Percentiles rank a stretch among this genome's conserved stretches.
Conservation (phyloP, 2,113 vertebrate species). For the Percina caprodes region DNA sequence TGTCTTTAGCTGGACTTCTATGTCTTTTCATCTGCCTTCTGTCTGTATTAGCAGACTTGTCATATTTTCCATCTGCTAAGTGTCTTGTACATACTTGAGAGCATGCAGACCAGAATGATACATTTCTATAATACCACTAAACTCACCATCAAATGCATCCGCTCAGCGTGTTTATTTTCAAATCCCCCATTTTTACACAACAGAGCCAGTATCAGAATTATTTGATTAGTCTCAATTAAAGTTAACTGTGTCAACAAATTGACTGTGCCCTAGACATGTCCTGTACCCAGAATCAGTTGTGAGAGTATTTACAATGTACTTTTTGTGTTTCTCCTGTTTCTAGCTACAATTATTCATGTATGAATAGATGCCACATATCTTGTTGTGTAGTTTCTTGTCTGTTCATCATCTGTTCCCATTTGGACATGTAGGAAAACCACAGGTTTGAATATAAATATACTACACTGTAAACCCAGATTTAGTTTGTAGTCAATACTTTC, state of each 20-base stretch:
- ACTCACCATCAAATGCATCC: background rate
- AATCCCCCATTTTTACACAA: background rate
- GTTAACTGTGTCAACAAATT: background rate
- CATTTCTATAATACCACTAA: background rate
- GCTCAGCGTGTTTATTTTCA: background rate
- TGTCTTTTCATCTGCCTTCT: constrained; percentile 37
- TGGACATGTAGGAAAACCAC: background rate
- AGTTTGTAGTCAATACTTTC: too few species aligned
- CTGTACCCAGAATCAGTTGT: background rate
- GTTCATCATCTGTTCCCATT: background rate
- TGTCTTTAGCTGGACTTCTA: background rate
- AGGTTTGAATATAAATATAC: background rate
- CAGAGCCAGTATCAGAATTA: background rate
- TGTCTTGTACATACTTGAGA: constrained; percentile 18
- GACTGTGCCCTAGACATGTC: background rate
- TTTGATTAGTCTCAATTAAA: constrained; percentile 1
- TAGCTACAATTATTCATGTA: background rate
- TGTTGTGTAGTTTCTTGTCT: background rate
- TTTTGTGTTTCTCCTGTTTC: background rate
- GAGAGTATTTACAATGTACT: background rate
- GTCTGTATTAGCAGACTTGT: constrained; percentile 26
- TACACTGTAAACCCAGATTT: too few species aligned
- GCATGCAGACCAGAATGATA: background rate
- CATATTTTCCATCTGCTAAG: constrained; percentile 39
- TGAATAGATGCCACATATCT: background rate